These are phyloP conservation scores for Drymodes brunneopygia DNA, from an alignment of 2,113 vertebrate genomes.

Conservation along the genomic window DNA sequence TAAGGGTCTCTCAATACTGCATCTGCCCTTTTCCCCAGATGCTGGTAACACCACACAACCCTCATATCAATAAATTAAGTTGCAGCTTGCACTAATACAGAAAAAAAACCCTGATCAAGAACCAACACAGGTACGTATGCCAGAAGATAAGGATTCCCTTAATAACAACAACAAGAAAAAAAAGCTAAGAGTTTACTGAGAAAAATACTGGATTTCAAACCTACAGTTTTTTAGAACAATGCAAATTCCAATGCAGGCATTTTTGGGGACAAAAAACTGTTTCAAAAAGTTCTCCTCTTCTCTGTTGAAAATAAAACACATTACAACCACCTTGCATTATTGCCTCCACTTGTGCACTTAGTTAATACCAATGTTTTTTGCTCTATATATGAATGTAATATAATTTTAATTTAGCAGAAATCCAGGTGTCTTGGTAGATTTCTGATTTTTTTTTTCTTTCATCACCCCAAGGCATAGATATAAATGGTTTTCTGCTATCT, in stretches of 20 bases:
- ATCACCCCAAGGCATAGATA: neutral
- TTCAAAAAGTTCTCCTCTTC: neutral
- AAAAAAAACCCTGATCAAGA: neutral
- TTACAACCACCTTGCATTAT: neutral
- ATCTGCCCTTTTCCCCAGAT: neutral
- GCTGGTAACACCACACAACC: neutral
- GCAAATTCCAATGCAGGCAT: neutral
- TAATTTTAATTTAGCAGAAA: conserved; percentile 3
- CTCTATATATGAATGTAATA: neutral
- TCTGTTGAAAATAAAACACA: neutral
- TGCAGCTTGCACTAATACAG: neutral
- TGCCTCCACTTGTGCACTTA: neutral
- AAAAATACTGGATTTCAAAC: neutral
- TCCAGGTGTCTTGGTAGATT: neutral
- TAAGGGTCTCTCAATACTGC: neutral
- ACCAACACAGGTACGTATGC: neutral
- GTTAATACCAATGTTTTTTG: neutral
- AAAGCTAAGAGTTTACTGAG: neutral
- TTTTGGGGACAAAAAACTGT: neutral
- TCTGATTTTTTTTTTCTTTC: neutral
- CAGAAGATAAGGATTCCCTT: neutral
- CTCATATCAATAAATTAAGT: neutral
- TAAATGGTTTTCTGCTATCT: conserved; percentile 23
- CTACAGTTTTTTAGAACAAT: neutral
- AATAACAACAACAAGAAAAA: neutral